Base-by-base conservation (phyloP, 53 echinoderm and acorn worm species). In the Actinopyga echinites region DNA sequence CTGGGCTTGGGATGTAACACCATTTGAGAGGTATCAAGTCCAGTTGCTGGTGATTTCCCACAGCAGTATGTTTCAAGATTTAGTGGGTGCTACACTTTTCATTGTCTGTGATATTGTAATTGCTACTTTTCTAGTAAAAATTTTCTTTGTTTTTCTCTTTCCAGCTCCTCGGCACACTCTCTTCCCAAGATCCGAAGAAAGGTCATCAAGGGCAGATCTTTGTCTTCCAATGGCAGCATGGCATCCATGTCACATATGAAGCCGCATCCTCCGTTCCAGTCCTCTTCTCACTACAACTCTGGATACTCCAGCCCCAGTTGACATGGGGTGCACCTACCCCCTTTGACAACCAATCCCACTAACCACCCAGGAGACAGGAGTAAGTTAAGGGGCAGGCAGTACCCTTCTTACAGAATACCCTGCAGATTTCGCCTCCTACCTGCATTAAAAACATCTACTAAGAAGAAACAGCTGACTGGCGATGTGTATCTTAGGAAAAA, bases 101-200 rank as follows among this genome's bases (percentile, higher is more conserved):
- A 49, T 15, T 17, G 17, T 17, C 0, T 15, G 42, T 25, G 10
- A 85, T 20, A 21, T 57, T 7, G 40, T 8, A 9, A 24, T 30
- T 34, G 0, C 32, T 36, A 69, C 4, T 69, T 3, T 2, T 22
- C 24, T 25, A 30, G 36, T 7, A 20, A 26, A 30, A 5, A n/a
- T 67, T 66, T 8, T 25, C 62, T 65, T 68, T 28, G 61, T 17
- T 61, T 25, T 26, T 61, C 58, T 44, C 23, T 85, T 17, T 30
- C 21, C 82, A 96, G 96, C 74, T 91, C 93, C 5, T 96, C 96
- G 0, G 93, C 91, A 45, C 82, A 86, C 59, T 87, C 93, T 54
- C 86, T 96, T 20, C 93, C 96, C 8, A 96, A 96, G 84, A 93
- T 96, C 78, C 87, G 88, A 29, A 82, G 93, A 2, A 87, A 82